Evolutionary conservation across 2,797 vertebrate genomes (phyloP).

Genomic region (Lagorchestes hirsutus): DNA sequence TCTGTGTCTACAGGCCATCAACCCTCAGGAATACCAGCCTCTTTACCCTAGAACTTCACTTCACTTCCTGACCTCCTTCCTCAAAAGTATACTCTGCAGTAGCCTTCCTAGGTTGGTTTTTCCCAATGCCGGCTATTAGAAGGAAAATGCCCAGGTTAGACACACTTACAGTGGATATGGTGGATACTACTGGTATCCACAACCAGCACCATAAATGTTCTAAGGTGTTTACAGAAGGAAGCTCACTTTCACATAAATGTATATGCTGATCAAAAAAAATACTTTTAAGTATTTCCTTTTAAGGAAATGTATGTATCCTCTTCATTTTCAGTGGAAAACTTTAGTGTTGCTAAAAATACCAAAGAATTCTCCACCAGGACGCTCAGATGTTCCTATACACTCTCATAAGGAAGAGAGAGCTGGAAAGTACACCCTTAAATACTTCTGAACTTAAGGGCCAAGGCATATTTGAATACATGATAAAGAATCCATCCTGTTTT

Average conservation of each 20-base stretch:
- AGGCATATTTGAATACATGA: not conserved
- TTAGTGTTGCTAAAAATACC: constrained; percentile 54
- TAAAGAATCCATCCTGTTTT: not conserved
- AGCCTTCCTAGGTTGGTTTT: not conserved
- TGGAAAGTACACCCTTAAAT: not conserved
- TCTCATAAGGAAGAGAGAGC: not conserved
- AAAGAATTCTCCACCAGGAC: constrained; percentile 10
- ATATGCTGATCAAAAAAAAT: not conserved
- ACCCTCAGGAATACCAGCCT: not conserved
- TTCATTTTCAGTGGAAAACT: constrained; percentile 46
- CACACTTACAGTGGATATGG: not conserved
- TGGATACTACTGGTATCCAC: not conserved
- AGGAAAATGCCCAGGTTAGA: not conserved
- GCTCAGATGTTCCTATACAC: not conserved
- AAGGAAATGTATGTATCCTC: not conserved
- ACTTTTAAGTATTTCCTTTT: too few species aligned
- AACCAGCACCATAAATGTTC: not conserved
- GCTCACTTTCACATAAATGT: not conserved
- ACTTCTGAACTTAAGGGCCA: not conserved
- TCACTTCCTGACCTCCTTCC: not conserved
- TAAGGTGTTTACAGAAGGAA: not conserved
- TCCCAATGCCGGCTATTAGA: not conserved
- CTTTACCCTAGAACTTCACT: not conserved
- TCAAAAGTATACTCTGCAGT: not conserved
- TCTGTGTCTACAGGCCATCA: not conserved